phyloP scores from a whole-genome alignment of 2,113 vertebrate species.

The Silurus meridionalis region DNA sequence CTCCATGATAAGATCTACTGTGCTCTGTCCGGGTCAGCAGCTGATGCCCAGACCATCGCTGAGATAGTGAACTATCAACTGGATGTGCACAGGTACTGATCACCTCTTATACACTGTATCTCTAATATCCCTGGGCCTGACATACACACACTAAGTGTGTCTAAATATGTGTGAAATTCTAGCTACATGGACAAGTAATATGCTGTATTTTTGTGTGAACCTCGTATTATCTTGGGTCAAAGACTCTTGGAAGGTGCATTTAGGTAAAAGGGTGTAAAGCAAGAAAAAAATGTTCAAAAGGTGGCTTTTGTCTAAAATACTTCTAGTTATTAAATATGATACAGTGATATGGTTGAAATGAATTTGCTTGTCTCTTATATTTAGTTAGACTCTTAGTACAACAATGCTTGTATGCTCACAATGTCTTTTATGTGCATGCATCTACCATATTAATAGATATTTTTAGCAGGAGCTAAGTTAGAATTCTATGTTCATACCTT shows the following conservation, averaged over 20 bases:
- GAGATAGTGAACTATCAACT: constrained; percentile 83
- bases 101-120: background rate
- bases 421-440: too few species aligned
- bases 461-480: background rate
- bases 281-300: too few species aligned
- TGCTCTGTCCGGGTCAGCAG: constrained; percentile 84
- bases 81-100: constrained; percentile 80
- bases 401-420: too few species aligned
- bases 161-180: too few species aligned
- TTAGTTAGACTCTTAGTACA: too few species aligned
- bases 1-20: constrained; percentile 84
- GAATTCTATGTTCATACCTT: background rate
- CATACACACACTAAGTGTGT: background rate
- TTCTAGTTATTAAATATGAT: background rate
- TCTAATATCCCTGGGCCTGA: background rate
- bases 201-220: too few species aligned
- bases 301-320: too few species aligned
- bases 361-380: background rate
- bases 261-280: too few species aligned
- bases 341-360: background rate
- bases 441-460: background rate
- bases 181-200: too few species aligned
- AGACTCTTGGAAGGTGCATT: too few species aligned
- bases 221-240: too few species aligned
- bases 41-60: constrained; percentile 83